These are phyloP conservation scores for Chydorus sphaericus DNA, from an alignment of 2,888 invertebrate species.

Conservation along the genomic window DNA sequence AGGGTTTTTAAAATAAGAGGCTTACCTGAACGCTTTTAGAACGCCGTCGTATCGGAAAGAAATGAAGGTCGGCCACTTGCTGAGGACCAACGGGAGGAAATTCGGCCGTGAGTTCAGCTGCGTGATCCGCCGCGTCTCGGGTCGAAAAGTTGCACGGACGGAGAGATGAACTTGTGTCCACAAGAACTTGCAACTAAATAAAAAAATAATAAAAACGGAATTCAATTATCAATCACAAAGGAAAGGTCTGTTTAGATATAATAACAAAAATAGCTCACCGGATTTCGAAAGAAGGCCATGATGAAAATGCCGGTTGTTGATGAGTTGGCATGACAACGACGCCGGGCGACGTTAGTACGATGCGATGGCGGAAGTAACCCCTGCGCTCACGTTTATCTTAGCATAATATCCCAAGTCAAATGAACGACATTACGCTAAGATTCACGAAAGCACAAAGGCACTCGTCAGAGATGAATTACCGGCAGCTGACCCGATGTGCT, in stretches of 20 bases:
- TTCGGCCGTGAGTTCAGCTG: conserved; percentile 1
- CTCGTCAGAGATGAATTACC: no score
- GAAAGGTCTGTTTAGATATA: background rate
- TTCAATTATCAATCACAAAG: background rate
- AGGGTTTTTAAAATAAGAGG: no score
- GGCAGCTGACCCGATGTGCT: no score
- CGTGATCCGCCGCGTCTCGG: background rate
- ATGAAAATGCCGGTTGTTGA: background rate
- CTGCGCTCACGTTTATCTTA: conserved; percentile 11
- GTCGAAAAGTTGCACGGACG: background rate
- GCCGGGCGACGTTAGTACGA: no score
- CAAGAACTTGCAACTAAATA: background rate
- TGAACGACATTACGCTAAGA: conserved; percentile 14
- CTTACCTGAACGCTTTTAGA: background rate
- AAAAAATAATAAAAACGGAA: background rate
- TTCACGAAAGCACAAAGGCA: conserved; percentile 13
- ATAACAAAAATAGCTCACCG: background rate
- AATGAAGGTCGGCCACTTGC: background rate
- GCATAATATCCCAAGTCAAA: conserved; percentile 13
- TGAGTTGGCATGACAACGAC: no score
- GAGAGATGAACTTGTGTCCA: background rate
- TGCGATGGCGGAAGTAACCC: background rate
- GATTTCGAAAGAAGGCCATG: background rate
- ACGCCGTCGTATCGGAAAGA: background rate
- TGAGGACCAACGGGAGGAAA: background rate